Percentiles rank a stretch among this genome's conserved stretches.
Conservation (phyloP, 2,797 vertebrate species). For the Pterois miles region DNA sequence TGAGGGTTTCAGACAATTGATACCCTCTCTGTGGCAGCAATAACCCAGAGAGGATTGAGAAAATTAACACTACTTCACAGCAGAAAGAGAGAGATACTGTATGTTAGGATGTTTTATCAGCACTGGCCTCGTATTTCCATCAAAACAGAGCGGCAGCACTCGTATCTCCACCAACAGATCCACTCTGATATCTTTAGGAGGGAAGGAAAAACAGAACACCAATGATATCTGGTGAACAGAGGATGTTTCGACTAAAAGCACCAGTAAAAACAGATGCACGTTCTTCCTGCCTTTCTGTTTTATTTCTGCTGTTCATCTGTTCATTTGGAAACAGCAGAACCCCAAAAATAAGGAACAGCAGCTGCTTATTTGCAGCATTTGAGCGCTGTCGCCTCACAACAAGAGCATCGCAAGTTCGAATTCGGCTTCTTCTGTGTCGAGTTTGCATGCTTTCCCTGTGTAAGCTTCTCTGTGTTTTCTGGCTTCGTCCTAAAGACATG, state of each 20-base stretch:
- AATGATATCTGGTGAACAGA: conserved; percentile 15
- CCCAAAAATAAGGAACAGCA: background rate
- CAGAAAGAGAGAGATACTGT: background rate
- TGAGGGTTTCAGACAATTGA: conserved; percentile 46
- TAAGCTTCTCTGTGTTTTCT: too few species aligned
- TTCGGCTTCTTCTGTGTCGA: too few species aligned
- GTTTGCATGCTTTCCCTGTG: too few species aligned
- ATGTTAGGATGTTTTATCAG: conserved; percentile 36
- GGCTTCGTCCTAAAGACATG: too few species aligned
- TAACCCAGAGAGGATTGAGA: conserved; percentile 17
- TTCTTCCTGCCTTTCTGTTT: conserved; percentile 9
- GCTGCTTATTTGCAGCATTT: too few species aligned
- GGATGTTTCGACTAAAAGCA: conserved; percentile 6
- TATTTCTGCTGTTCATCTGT: background rate
- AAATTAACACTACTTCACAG: conserved; percentile 14
- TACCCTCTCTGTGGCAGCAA: background rate
- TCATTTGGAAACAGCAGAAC: background rate
- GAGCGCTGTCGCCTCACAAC: too few species aligned
- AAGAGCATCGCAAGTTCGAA: too few species aligned
- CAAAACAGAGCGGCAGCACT: conserved; percentile 35
- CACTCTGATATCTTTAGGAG: conserved; percentile 9
- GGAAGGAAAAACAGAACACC: conserved; percentile 46
- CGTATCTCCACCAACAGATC: conserved; percentile 29
- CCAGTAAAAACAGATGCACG: background rate
- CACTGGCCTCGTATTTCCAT: conserved; percentile 45